Base-by-base conservation (phyloP, 2,113 vertebrate species). In the Gymnogyps californianus region DNA sequence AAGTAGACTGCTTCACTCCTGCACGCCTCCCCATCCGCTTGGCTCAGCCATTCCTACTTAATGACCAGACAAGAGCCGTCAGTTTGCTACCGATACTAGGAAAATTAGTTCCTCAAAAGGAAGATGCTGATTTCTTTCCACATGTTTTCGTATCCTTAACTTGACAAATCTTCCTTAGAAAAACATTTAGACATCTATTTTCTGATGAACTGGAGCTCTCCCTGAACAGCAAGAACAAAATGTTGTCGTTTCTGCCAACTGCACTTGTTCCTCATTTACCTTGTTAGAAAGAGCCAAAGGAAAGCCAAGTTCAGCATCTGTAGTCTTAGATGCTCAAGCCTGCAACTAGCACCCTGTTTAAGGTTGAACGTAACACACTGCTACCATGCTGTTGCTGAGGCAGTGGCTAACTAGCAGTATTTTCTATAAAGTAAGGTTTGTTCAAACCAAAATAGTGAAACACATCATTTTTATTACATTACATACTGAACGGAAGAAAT, bases 401-500 rank as follows among this genome's bases (percentile, higher is more conserved):
- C 42, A 64, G 32, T 11, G 16, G 16, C 12, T 55, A 55, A 70
- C 10, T 4, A 69, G 36, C 4, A 34, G 44, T 6, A 32, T 38
- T 36, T 62, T n/a, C 69, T 46, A 55, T 13, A 6, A 44, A 71
- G 16, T 4, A 38, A 62, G 14, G 5, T 46, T 86, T 69, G 14
- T 49, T 76, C 70, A 62, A 87, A 65, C 5, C 10, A 5, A 59
- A 51, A 12, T 17, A 51, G 4, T n/a, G 20, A 67, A 70, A 74
- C 10, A 2, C 13, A 40, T 28, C 6, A 16, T 12, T 36, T 75
- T 70, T 49, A 80, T 28, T 61, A 55, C 34, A 47, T 44, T 4
- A 4, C 61, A 9, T 19, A 34, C 0, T 61, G 32, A 90, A 82
- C 3, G 4, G 15, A 70, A 32, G 3, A n/a, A 64, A 28, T 0